These are phyloP conservation scores for Tenthredo livida DNA, from an alignment of 2,888 invertebrate species.

Conservation along the genomic window DNA sequence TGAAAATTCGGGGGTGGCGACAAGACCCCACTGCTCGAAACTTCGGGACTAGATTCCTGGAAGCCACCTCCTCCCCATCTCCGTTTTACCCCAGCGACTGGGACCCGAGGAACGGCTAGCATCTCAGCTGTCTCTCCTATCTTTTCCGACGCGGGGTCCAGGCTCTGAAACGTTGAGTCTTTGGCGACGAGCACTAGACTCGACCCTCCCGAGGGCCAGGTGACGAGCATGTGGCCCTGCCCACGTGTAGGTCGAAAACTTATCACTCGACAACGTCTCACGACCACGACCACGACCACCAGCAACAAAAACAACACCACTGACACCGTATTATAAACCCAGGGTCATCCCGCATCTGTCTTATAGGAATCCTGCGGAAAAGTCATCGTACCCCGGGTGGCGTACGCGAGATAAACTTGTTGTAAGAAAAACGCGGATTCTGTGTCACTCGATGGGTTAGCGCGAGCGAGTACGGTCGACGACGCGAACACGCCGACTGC, in stretches of 20 bases:
- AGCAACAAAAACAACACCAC: neutral
- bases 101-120: slow-evolving; percentile 73
- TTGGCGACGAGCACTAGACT: slow-evolving; percentile 39
- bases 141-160: neutral
- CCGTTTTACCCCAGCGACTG: slow-evolving; percentile 72
- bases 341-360: neutral
- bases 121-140: slow-evolving; percentile 61
- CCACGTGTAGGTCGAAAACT: neutral
- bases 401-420: neutral
- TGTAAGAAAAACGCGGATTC: neutral
- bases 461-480: neutral
- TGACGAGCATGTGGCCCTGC: slow-evolving; percentile 35
- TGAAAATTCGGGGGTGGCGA: slow-evolving; percentile 87
- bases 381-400: neutral
- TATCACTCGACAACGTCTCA: neutral
- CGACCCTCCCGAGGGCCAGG: slow-evolving; percentile 45
- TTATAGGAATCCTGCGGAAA: neutral
- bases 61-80: slow-evolving; percentile 72
- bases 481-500: slow-evolving; percentile 46
- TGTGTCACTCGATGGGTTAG: neutral
- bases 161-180: neutral
- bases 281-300: slow-evolving; percentile 2
- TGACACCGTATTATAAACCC: neutral
- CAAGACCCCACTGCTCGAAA: slow-evolving; percentile 74
- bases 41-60: slow-evolving; percentile 75